Evolutionary conservation across 2,113 vertebrate genomes (phyloP), one percentile per base, ranked within the genome.

Genomic region (Smithornis capensis): DNA sequence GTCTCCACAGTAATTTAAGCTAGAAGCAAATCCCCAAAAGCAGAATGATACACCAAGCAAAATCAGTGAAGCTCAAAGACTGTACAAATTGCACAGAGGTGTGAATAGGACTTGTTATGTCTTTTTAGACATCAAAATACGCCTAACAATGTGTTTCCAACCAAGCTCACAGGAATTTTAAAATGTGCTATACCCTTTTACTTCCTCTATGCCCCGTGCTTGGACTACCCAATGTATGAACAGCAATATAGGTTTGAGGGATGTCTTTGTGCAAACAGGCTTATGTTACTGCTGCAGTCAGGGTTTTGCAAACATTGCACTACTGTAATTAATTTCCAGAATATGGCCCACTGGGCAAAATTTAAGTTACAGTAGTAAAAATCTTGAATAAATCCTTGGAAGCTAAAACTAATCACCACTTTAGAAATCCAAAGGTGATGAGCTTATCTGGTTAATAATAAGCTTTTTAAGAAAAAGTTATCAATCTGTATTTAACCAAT

Each of bases 391-490:
- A 96, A 88, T 22, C 53, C n/a, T 68, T 92, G 63, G 57, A 94
- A 94, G 59, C 62, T 87, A 87, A 95, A 96, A 91, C 79, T 91
- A 92, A 78, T 90, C 60, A 76, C 64, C 59, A 40, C 64, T 97
- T 71, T 62, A 78, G 87, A 95, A 94, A 94, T 95, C 38, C 77
- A 84, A 93, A 93, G 55, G 47, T 76, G 90, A 92, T 75, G 29
- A 74, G 68, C 67, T 93, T 95, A 89, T 81, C 74, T 83, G 69
- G 63, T 83, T 96, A 85, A 81, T 78, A 88, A 82, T 27, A 60
- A 68, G 76, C 68, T 83, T 94, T 94, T 97, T 68, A 90, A 89
- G 86, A 94, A 96, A 87, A 93, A 90, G 45, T 74, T 87, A 91
- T 95, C 77, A 87, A 83, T 69, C 84, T 89, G 50, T 59, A 75